Base-by-base conservation (phyloP, 2,888 invertebrate species). In the Ischnura elegans region DNA sequence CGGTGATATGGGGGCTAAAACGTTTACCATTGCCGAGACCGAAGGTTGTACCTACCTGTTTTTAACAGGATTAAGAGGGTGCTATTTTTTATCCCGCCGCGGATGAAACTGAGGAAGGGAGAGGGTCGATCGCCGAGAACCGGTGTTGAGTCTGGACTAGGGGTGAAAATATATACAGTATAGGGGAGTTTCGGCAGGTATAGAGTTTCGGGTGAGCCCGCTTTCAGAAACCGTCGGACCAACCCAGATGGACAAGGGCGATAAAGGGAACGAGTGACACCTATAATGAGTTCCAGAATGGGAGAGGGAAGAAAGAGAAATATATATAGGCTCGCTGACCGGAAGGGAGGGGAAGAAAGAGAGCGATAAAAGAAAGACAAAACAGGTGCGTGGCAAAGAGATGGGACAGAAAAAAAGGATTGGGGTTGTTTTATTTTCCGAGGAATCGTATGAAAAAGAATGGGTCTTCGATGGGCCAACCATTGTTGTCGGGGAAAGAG, bases 291-390 rank as follows among this genome's bases (percentile, higher is more conserved):
- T 61, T 90, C 55, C 66, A 36, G 45, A 45, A 55, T 21, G 29
- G 47, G 47, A 36, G 42, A 55, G 87, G n/a, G n/a, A n/a, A 19
- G 51, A 19, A 51, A 42, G 36, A 90, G 66, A 90, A 66, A 90
- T 90, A 90, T 90, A 61, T 90, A 90, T 90, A 61, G 90, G 61
- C 66, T 21, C 90, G 43, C 61, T 90, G 43, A 90, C 90, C 90
- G 90, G 90, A 90, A 90, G 90, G 90, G 55, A 10, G 47, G 47
- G 5, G 47, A 47, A 29, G 55, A 10, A 13, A 13, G 5, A 13
- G 13, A 29, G 43, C n/a, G 90, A 66, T 42, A 61, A 61, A 90
- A 90, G 16, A 45, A 16, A 61, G 21, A 90, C 90, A 66, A 90
- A 90, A 90, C 90, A 90, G 90, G 90, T 90, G 90, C 61, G 45